Base-by-base conservation (phyloP, 2,888 invertebrate species). In the Branchinecta sandiegonensis region DNA sequence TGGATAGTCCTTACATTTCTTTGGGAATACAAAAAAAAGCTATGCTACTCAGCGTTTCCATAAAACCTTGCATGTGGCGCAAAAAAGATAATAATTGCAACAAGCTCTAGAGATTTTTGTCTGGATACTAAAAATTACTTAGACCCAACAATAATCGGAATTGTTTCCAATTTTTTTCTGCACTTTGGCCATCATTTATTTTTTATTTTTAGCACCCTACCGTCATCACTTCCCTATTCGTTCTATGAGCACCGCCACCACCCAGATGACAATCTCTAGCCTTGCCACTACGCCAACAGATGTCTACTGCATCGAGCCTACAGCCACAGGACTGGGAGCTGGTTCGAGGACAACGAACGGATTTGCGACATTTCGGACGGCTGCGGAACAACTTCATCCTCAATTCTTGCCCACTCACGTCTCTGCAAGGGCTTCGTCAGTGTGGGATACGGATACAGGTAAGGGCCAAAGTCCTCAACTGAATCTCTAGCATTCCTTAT, bases 361-460 rank as follows among this genome's bases (percentile, higher is more conserved):
- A n/a, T 56, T 56, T 56, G 56, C 56, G 17, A 56, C 56, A 8
- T 56, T 56, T 56, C 56, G 11, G 10, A 14, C 56, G 17, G 56
- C 9, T 14, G n/a, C 56, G n/a, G 14, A 56, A 10, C 56, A 56
- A 9, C 56, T 56, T 14, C 17, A 14, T 9, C 56, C 56, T 14
- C 56, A 17, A 14, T 56, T 14, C 17, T 1, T 56, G 11, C 56
- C 56, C n/a, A 56, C 56, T 8, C 56, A 56, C 8, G 14, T 56
- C 14, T 17, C 56, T 56, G n/a, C n/a, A 8, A n/a, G 56, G 10
- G 56, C n/a, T 17, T 56, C 56, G n/a, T 56, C 56, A 56, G 17
- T 56, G 9, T 56, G 56, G 56, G 56, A 56, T 14, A 56, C 56
- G 17, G 56, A 56, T 56, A 56, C 56, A 56, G 56, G 56, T 56